Conservation (phyloP, 2,888 invertebrate genomes). For the Lagria hirta region DNA sequence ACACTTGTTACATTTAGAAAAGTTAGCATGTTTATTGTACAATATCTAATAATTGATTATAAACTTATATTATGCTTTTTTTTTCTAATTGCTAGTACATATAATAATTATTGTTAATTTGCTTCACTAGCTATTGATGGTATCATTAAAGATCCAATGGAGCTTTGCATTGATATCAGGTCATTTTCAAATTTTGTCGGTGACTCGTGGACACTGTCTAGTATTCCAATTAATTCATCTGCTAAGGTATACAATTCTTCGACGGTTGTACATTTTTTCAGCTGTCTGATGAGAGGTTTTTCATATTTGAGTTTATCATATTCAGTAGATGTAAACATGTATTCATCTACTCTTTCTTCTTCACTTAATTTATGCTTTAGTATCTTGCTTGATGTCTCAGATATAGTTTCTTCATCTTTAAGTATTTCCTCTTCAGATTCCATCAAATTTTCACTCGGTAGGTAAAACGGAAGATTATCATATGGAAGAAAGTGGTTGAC, state of each 20-base stretch:
- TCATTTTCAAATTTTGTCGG: no score
- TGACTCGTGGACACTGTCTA: no score
- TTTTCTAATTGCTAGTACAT: no score
- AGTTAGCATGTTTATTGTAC: no score
- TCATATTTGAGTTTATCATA: conserved; percentile 65
- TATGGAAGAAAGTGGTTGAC: conserved; percentile 50
- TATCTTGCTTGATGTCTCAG: not conserved
- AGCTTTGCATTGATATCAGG: no score
- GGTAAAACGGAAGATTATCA: conserved; percentile 40
- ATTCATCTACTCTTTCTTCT: conserved; percentile 48
- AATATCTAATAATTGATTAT: no score
- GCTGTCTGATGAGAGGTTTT: conserved; percentile 60
- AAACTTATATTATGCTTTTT: no score
- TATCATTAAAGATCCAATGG: no score
- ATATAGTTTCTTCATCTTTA: conserved; percentile 42
- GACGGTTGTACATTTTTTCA: conserved; percentile 66
- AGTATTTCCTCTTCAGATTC: conserved; percentile 11
- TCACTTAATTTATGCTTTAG: not conserved
- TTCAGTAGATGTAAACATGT: conserved; percentile 62
- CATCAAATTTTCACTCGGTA: conserved; percentile 50
- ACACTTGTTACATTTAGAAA: no score
- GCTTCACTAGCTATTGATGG: no score
- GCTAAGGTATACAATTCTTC: conserved; percentile 69
- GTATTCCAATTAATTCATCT: conserved; percentile 65
- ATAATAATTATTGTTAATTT: no score